phyloP scores from a whole-genome alignment of 2,797 vertebrate genomes.

The Tragelaphus eurycerus region DNA sequence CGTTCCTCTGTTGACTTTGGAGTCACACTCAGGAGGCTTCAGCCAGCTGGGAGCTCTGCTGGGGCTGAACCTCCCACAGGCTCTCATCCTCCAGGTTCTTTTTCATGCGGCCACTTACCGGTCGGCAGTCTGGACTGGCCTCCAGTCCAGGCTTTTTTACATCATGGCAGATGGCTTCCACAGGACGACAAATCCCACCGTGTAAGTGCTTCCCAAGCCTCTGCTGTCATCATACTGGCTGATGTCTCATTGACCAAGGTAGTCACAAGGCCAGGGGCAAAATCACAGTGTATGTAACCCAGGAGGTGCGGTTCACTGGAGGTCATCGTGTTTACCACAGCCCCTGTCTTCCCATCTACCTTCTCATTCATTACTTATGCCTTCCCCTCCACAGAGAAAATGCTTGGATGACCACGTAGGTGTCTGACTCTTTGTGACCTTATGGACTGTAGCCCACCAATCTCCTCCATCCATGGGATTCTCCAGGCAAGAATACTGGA shows the following conservation, averaged over 20 bases:
- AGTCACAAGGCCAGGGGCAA: background rate
- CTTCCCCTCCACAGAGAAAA: background rate
- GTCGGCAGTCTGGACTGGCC: background rate
- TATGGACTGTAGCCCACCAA: background rate
- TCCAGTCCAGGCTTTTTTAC: background rate
- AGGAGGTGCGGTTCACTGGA: background rate
- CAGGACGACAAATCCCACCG: background rate
- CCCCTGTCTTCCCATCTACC: background rate
- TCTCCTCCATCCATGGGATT: background rate
- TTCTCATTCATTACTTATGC: background rate
- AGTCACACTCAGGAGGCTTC: background rate
- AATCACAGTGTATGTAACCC: background rate
- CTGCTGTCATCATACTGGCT: background rate
- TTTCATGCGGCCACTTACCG: background rate
- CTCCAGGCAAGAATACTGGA: background rate
- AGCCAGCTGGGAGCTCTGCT: background rate
- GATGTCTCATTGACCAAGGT: background rate
- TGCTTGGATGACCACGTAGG: background rate
- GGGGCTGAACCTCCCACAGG: background rate
- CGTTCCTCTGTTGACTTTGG: background rate
- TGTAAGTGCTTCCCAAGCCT: background rate
- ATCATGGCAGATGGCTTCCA: background rate
- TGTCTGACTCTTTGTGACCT: background rate
- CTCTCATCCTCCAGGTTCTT: background rate
- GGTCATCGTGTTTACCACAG: background rate